These are phyloP conservation scores for Telmatochromis brichardi DNA, from an alignment of 2,113 vertebrate species.

Conservation along the genomic window DNA sequence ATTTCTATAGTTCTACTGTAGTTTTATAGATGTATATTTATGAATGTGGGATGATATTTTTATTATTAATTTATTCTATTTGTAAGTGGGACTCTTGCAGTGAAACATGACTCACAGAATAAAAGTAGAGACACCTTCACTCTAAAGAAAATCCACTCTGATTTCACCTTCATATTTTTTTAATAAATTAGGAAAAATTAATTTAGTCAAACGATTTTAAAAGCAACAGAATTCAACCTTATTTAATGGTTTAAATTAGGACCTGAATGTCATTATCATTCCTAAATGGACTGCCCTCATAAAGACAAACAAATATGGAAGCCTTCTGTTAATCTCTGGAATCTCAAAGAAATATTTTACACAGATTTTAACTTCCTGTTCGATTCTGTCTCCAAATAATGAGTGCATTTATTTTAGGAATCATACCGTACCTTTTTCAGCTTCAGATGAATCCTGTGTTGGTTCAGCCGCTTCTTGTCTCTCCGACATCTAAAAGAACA, in stretches of 20 bases:
- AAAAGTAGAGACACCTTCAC: neutral
- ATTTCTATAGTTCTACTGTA: neutral
- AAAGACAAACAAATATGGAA: neutral
- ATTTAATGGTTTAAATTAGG: neutral
- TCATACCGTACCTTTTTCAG: slow-evolving; percentile 44
- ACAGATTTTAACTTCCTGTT: neutral
- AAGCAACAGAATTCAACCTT: neutral
- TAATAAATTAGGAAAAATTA: neutral
- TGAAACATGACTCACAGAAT: neutral
- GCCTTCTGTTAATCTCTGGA: neutral
- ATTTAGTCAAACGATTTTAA: neutral
- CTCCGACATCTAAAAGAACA: slow-evolving; percentile 34
- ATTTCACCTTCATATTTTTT: neutral
- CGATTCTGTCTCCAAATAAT: neutral
- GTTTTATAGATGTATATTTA: neutral
- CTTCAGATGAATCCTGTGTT: slow-evolving; percentile 28
- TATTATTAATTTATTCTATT: neutral
- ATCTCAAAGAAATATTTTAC: neutral
- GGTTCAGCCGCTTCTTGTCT: slow-evolving; percentile 6
- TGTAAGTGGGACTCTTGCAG: neutral
- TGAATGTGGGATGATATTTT: neutral
- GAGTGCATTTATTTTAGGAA: neutral
- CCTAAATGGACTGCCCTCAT: neutral
- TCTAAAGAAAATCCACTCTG: neutral
- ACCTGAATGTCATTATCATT: neutral